Evolutionary conservation across 2,888 invertebrate genomes (phyloP).

Genomic region (Tolmerus cingulatus): DNA sequence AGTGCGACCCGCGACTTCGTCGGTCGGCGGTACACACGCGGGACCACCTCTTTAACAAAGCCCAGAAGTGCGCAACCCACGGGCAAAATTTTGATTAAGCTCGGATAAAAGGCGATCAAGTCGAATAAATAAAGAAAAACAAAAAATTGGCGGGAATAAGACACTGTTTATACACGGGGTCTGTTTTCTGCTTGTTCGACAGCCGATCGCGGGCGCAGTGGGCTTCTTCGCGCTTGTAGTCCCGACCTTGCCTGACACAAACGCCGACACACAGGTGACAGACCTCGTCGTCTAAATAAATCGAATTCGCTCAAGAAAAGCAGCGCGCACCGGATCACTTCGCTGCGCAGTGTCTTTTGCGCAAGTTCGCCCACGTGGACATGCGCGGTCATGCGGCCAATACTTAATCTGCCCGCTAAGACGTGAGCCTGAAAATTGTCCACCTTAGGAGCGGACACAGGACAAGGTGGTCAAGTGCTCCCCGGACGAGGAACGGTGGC

Average conservation of each 20-base stretch:
- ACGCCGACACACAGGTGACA: conserved; percentile 46
- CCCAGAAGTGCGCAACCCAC: conserved; percentile 26
- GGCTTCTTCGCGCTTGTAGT: conserved; percentile 32
- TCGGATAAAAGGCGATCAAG: not conserved
- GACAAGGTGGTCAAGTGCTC: conserved; percentile 33
- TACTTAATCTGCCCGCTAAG: not conserved
- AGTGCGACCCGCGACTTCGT: not conserved
- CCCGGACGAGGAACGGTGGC: not conserved
- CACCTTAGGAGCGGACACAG: not conserved
- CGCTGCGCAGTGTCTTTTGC: conserved; percentile 23
- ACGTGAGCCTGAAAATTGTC: conserved; percentile 17
- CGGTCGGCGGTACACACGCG: not conserved
- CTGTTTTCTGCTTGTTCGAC: not conserved
- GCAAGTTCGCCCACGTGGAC: conserved; percentile 40
- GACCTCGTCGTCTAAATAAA: conserved; percentile 29
- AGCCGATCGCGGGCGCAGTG: not conserved
- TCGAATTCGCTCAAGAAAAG: not conserved
- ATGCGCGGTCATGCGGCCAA: conserved; percentile 1
- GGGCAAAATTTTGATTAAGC: conserved; percentile 2
- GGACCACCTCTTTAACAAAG: conserved; percentile 1
- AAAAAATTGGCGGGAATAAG: conserved; percentile 3
- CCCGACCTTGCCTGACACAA: conserved; percentile 41
- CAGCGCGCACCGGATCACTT: not conserved
- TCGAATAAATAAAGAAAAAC: not conserved
- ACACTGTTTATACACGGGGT: not conserved